Base-by-base conservation (phyloP, 2,797 vertebrate genomes). In the Novumbra hubbsi region DNA sequence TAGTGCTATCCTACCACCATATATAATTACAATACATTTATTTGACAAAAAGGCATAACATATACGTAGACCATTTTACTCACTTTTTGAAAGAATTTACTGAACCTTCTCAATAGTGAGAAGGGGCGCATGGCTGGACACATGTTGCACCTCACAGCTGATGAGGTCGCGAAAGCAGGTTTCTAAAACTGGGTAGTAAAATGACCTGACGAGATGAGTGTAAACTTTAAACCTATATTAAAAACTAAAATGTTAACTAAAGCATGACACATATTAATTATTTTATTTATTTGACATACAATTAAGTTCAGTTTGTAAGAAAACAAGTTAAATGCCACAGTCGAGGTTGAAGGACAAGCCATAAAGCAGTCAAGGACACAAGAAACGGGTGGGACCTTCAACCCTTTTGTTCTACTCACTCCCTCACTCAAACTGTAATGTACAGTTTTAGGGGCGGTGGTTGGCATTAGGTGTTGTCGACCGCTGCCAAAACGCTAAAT, bases 401-500 rank as follows among this genome's bases (percentile, higher is more conserved):
- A 24, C 83, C 75, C 68, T 73, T 82, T 69, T 55, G 64, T 60
- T 21, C 50, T 62, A 45, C 41, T 45, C 41, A 45, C 68, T 63
- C 41, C 68, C 38, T 71, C 32, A 71, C 34, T 38, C 11, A 60
- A 74, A 50, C 64, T 68, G 27, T 21, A 34, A 9, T n/a, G 19
- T 41, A 76, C 65, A 71, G 62, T 52, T 57, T 68, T 73, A 75
- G 78, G 77, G 85, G 79, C 74, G 78, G 70, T 76, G 87, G 80
- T 81, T 92, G 92, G 91, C 89, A 86, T 68, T 75, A 85, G 83
- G 84, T 87, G 82, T 83, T 80, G 70, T 50, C 76, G 21, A 75
- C 67, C 83, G 71, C 70, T 93, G 93, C 93, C 94, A 94, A 93
- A 82, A 88, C 85, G 88, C 91, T 94, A 94, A 94, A 93, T 93